Base-by-base conservation (phyloP, 2,888 invertebrate genomes). In the Cheiracanthium punctorium region DNA sequence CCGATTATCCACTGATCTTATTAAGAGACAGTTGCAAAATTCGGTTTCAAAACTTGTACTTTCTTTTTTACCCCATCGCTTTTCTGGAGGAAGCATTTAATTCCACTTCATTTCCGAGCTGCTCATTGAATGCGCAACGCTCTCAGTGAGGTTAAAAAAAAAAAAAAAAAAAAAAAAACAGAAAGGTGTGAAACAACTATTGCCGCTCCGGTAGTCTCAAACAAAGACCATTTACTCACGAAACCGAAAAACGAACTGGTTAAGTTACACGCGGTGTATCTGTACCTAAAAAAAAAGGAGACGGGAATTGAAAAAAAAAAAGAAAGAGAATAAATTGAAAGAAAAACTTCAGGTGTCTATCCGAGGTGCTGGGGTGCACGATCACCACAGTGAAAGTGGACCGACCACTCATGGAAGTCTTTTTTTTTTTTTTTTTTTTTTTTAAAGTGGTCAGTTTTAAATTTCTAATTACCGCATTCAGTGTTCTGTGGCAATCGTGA, bases 381-480 rank as follows among this genome's bases (percentile, higher is more conserved):
- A 30, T 77, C 82, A 29, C 76, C 77, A 79, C 20, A 75, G 67
- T 32, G 69, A 69, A 69, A 69, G 69, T 33, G 20, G 32, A 58
- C 24, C 58, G 58, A 48, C 43, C 17, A 48, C 43, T 48, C 43
- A 48, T 48, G 43, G 14, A 48, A 48, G 10, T 48, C 14, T n/a
- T n/a, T n/a, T n/a, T n/a, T n/a, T n/a, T n/a, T n/a, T n/a, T n/a
- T n/a, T n/a, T n/a, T n/a, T n/a, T n/a, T n/a, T n/a, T 24, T 12
- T 20, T 32, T 70, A 79, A 67, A 33, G n/a, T 33, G 58, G 71
- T 32, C 70, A 75, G 75, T 70, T 71, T 37, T 32, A 43, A 41
- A 69, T 33, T 69, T 52, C 70, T 82, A 75, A 82, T 75, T 82
- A 82, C 69, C 52, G 24, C 32, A 64, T 37, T 43, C 33, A 52